Conservation (phyloP, 2,113 vertebrate genomes). For the Peromyscus californicus region DNA sequence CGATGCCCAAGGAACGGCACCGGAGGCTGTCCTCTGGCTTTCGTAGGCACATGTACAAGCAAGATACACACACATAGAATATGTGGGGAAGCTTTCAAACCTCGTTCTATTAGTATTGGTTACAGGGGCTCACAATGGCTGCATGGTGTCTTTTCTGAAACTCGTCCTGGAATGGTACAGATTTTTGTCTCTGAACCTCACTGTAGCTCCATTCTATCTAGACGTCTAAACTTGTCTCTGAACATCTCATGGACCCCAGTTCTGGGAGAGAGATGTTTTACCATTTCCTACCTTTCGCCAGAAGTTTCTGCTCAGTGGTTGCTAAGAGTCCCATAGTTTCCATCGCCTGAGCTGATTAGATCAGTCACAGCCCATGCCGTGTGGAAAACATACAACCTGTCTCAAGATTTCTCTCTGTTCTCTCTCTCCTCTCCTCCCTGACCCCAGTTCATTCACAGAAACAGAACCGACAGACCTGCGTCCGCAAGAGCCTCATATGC, state of each 20-base stretch:
- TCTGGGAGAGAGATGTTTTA: background rate
- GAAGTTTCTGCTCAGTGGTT: background rate
- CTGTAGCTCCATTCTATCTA: background rate
- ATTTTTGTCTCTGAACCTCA: background rate
- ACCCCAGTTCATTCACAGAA: slow-evolving; percentile 96
- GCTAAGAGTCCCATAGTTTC: background rate
- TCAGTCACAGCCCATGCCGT: background rate
- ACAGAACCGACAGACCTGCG: slow-evolving; percentile 99
- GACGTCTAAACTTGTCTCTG: background rate
- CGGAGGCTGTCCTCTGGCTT: background rate
- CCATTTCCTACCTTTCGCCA: background rate
- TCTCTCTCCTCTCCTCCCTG: background rate
- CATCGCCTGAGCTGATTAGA: too few relatives aligned
- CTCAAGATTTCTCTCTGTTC: slow-evolving; percentile 41
- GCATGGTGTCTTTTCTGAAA: background rate
- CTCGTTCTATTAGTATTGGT: rapidly evolving
- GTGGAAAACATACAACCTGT: background rate
- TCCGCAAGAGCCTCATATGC: slow-evolving; percentile 99
- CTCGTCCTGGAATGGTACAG: background rate
- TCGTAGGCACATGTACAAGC: background rate
- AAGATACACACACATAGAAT: background rate
- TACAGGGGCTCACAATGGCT: rapidly evolving
- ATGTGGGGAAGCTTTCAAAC: background rate
- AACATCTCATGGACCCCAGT: background rate
- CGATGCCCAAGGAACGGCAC: background rate